Conservation (phyloP, 1,140 invertebrate genomes). For the Drosophila orena region DNA sequence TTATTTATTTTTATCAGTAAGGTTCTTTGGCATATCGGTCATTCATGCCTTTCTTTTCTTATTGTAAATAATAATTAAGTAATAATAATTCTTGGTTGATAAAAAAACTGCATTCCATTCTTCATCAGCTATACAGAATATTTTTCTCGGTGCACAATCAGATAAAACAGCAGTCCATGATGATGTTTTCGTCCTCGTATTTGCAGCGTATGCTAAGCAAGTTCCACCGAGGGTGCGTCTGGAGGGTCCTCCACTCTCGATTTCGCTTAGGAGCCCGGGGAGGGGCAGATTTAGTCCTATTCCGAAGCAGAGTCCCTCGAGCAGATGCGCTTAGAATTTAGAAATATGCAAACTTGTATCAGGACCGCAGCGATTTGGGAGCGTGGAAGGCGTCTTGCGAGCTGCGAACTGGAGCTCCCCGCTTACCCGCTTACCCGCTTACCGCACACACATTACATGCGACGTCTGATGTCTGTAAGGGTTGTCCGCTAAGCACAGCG, state of each 20-base stretch:
- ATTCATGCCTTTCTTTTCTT: too few relatives aligned
- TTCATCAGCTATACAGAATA: neutral
- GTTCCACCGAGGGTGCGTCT: slow-evolving; percentile 49
- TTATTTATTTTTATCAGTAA: too few relatives aligned
- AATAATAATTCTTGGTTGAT: too few relatives aligned
- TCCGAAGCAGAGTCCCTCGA: slow-evolving; percentile 39
- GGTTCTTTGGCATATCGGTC: too few relatives aligned
- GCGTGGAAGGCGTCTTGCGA: slow-evolving; percentile 24
- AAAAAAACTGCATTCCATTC: neutral
- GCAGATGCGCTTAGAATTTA: slow-evolving; percentile 81
- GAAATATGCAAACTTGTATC: slow-evolving; percentile 83
- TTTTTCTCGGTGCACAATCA: slow-evolving; percentile 1
- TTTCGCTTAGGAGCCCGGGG: slow-evolving; percentile 38
- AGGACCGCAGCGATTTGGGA: slow-evolving; percentile 61
- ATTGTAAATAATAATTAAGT: too few relatives aligned
- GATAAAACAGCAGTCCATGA: slow-evolving; percentile 14
- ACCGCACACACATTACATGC: slow-evolving; percentile 23
- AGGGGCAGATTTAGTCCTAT: neutral
- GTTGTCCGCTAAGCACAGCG: slow-evolving; percentile 54
- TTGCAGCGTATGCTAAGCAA: slow-evolving; percentile 43
- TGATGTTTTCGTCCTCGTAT: slow-evolving; percentile 7
- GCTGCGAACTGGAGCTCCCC: neutral
- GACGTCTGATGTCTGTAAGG: slow-evolving; percentile 58
- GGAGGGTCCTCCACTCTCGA: slow-evolving; percentile 62
- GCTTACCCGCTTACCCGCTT: too few relatives aligned